A percentile compares a stretch with the other conserved stretches of the same genome.
These are phyloP conservation scores for Proctacanthus coquilletti DNA, from an alignment of 1,140 invertebrate genomes.

Conservation along the genomic window DNA sequence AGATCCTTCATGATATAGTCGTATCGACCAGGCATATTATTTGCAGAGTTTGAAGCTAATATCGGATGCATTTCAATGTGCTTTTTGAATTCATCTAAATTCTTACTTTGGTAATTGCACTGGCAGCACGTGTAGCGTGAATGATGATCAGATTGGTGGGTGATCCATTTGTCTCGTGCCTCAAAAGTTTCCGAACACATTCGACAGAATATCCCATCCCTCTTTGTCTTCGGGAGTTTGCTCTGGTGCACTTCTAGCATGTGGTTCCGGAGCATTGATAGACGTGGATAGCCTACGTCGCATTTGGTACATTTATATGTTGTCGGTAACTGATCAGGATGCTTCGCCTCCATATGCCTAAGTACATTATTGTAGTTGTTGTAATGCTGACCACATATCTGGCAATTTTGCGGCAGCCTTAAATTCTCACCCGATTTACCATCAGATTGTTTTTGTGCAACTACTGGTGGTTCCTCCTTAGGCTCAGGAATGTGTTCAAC, in stretches of 20 bases:
- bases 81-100: conserved; percentile 3
- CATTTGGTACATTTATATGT: conserved; percentile 28
- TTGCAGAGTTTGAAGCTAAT: background rate
- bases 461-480: too few species aligned
- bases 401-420: conserved; percentile 27
- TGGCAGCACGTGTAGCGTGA: background rate
- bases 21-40: conserved; percentile 24
- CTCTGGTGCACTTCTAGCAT: conserved; percentile 23
- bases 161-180: conserved; percentile 22
- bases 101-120: background rate
- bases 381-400: conserved; percentile 28
- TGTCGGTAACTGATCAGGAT: conserved; percentile 27
- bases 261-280: conserved; percentile 26
- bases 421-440: too few species aligned
- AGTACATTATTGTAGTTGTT: conserved; percentile 30
- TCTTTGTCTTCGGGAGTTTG: background rate
- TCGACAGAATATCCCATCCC: conserved; percentile 18
- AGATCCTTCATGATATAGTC: conserved; percentile 30
- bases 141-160: conserved; percentile 5
- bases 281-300: conserved; percentile 21
- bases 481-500: too few species aligned
- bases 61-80: conserved; percentile 3
- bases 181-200: conserved; percentile 26
- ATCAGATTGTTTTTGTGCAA: too few species aligned
- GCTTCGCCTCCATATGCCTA: conserved; percentile 29